A percentile compares a stretch with the other conserved stretches of the same genome.
These are phyloP conservation scores for Hydropsyche betteni DNA, from an alignment of 2,888 invertebrate species.

Conservation along the genomic window DNA sequence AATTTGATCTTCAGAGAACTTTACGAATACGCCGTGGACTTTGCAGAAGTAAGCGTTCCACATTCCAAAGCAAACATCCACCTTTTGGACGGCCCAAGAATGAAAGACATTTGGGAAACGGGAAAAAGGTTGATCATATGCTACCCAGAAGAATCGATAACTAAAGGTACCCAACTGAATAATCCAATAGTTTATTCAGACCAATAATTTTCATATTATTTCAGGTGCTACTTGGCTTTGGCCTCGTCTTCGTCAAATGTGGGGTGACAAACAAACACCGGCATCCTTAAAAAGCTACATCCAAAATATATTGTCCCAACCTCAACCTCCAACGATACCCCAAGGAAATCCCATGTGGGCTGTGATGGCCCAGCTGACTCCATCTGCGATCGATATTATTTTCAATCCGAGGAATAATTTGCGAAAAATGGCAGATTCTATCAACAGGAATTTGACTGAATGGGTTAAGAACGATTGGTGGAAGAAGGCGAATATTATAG, in stretches of 20 bases:
- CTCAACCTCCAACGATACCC: conserved; percentile 55
- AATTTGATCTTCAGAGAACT: conserved; percentile 65
- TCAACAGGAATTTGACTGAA: conserved; percentile 75
- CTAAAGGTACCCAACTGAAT: conserved; percentile 33
- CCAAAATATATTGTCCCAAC: conserved; percentile 57
- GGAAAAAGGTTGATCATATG: conserved; percentile 66
- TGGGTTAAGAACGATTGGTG: conserved; percentile 76
- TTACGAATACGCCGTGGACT: conserved; percentile 62
- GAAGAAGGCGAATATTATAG: conserved; percentile 73
- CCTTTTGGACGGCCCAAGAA: conserved; percentile 58
- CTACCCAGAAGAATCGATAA: conserved; percentile 61
- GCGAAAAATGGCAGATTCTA: conserved; percentile 70
- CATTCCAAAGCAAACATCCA: conserved; percentile 39
- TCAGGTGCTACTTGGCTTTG: conserved; percentile 70
- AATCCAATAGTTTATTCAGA: no score
- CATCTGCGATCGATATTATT: conserved; percentile 71
- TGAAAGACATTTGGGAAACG: conserved; percentile 62
- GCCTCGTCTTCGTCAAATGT: conserved; percentile 71
- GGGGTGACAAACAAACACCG: conserved; percentile 59
- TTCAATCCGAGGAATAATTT: conserved; percentile 68
- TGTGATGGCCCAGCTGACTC: conserved; percentile 80
- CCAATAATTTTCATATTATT: conserved; percentile 41
- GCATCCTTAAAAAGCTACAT: conserved; percentile 58
- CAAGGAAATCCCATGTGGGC: conserved; percentile 66
- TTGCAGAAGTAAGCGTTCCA: conserved; percentile 52